Conservation (phyloP, 1,140 invertebrate genomes). For the Proctacanthus coquilletti region DNA sequence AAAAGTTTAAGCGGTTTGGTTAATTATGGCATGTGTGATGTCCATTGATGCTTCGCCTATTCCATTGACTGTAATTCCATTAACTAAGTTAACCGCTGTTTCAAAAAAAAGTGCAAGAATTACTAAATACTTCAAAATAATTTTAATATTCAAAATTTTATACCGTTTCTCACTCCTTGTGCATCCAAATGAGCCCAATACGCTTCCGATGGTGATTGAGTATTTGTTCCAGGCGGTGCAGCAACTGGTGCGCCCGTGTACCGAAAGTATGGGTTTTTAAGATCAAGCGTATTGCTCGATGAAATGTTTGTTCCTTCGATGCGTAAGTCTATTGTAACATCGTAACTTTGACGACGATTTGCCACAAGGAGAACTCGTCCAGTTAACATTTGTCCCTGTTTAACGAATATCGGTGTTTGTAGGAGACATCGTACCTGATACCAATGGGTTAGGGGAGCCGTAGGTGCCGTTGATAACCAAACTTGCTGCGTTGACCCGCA, state of each 20-base stretch:
- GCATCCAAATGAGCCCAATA: conserved; percentile 78
- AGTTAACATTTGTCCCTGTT: conserved; percentile 81
- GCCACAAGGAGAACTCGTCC: conserved; percentile 79
- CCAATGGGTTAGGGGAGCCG: conserved; percentile 98
- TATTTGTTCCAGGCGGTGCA: conserved; percentile 77
- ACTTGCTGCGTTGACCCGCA: conserved; percentile 77
- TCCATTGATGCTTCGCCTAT: conserved; percentile 59
- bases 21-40: conserved; percentile 27
- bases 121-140: conserved; percentile 5
- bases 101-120: conserved; percentile 8
- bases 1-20: conserved; percentile 12
- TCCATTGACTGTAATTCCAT: conserved; percentile 62
- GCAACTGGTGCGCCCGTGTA: conserved; percentile 77
- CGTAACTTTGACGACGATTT: conserved; percentile 96
- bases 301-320: conserved; percentile 74
- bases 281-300: conserved; percentile 82
- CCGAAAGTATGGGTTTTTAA: conserved; percentile 98
- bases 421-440: conserved; percentile 97
- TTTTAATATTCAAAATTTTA: background rate
- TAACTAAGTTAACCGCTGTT: conserved; percentile 59
- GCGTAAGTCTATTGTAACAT: conserved; percentile 91
- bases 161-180: conserved; percentile 30
- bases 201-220: conserved; percentile 77
- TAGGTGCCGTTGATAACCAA: conserved; percentile 97
- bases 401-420: conserved; percentile 85